phyloP scores from a whole-genome alignment of 2,888 invertebrate genomes.

The Drosophila glabriapex region DNA sequence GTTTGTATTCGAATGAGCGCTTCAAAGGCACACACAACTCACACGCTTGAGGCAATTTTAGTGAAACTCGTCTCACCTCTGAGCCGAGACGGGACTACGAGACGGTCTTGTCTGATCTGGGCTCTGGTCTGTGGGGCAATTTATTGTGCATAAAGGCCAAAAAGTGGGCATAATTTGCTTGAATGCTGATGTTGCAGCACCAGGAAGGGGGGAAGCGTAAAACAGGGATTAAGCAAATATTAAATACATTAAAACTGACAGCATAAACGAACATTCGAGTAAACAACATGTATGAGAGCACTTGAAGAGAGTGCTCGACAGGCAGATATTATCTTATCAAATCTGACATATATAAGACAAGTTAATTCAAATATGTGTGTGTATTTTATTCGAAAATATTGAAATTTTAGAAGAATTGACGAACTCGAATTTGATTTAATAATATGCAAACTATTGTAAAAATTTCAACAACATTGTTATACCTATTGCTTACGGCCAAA shows the following conservation, averaged over 20 bases:
- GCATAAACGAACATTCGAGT: slow-evolving; percentile 48
- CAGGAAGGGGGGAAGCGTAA: neutral
- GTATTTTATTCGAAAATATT: neutral
- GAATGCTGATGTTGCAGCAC: slow-evolving; percentile 16
- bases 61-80: slow-evolving; percentile 51
- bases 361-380: neutral
- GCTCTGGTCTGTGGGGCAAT: slow-evolving; percentile 30
- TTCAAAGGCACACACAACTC: slow-evolving; percentile 68
- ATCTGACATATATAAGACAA: too few relatives aligned
- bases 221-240: slow-evolving; percentile 69
- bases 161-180: slow-evolving; percentile 65
- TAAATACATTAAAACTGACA: slow-evolving; percentile 78
- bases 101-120: slow-evolving; percentile 32
- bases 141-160: slow-evolving; percentile 73
- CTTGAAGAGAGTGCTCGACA: neutral
- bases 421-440: neutral
- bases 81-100: slow-evolving; percentile 4
- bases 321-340: neutral
- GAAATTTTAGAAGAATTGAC: too few relatives aligned
- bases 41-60: slow-evolving; percentile 67
- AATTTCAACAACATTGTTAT: neutral
- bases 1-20: slow-evolving; percentile 31
- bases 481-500: neutral
- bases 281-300: slow-evolving; percentile 23
- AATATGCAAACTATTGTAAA: neutral